Conservation (phyloP, 1,140 invertebrate genomes). For the Nymphalis io region DNA sequence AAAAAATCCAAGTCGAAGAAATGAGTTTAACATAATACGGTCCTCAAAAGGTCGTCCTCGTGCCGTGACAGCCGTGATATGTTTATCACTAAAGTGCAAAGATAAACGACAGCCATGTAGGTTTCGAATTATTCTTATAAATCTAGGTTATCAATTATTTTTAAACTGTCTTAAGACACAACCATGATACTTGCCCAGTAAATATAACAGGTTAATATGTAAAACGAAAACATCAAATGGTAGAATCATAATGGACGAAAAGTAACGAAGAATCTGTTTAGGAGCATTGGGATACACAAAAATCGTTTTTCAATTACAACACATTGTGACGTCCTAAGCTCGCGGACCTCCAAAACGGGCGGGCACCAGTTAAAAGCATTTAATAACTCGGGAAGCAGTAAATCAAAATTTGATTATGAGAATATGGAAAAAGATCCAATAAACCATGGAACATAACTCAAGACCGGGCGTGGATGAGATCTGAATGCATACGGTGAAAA, state of each 20-base stretch:
- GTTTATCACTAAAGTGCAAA: too few relatives aligned
- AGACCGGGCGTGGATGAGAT: conserved; percentile 52
- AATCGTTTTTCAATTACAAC: conserved; percentile 53
- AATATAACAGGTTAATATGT: not conserved
- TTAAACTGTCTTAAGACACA: too few relatives aligned
- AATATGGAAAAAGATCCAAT: conserved; percentile 49
- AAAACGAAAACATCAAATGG: not conserved
- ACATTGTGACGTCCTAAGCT: conserved; percentile 47
- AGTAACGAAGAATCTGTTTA: conserved; percentile 21
- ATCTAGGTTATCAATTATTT: too few relatives aligned
- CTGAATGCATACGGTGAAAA: conserved; percentile 57
- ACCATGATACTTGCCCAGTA: too few relatives aligned
- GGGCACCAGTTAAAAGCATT: conserved; percentile 51
- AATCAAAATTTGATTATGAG: conserved; percentile 65
- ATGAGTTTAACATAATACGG: too few relatives aligned
- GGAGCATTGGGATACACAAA: conserved; percentile 19
- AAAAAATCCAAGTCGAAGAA: too few relatives aligned
- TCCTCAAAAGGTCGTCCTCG: too few relatives aligned
- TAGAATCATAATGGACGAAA: conserved; percentile 17
- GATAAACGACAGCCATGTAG: too few relatives aligned
- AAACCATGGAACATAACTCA: conserved; percentile 48
- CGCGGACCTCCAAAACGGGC: conserved; percentile 36
- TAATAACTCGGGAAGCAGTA: conserved; percentile 52
- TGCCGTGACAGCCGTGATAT: too few relatives aligned
- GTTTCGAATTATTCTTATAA: too few relatives aligned